phyloP scores from a whole-genome alignment of 2,888 invertebrate genomes.

The Lochmaea crataegi region DNA sequence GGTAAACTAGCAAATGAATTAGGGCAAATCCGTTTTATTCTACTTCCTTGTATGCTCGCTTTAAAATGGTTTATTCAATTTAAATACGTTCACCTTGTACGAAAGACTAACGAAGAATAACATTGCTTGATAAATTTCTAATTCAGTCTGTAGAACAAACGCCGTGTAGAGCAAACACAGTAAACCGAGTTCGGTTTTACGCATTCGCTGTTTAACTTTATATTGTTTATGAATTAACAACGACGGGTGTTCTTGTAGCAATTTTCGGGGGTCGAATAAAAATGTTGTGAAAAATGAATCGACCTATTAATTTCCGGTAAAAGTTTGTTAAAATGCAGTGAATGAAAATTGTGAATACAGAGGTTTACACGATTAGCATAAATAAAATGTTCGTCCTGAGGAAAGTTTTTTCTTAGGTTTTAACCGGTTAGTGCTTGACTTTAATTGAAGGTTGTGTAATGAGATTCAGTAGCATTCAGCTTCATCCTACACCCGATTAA shows the following conservation, averaged over 20 bases:
- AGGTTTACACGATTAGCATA: too few species aligned
- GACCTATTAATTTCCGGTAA: background rate
- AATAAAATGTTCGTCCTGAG: too few species aligned
- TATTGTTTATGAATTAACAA: background rate
- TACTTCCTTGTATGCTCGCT: background rate
- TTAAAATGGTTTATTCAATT: background rate
- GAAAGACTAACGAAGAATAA: background rate
- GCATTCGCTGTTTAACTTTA: background rate
- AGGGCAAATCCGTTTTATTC: background rate
- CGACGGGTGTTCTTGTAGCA: background rate
- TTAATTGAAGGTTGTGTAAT: too few species aligned
- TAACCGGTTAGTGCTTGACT: too few species aligned
- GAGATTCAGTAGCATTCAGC: too few species aligned
- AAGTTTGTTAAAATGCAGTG: too few species aligned
- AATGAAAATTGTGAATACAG: too few species aligned
- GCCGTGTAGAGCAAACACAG: background rate
- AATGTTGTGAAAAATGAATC: background rate
- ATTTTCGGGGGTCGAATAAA: background rate
- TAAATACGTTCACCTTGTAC: background rate
- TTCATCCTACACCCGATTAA: too few species aligned
- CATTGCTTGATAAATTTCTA: background rate
- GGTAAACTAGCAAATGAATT: background rate
- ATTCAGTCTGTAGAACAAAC: background rate
- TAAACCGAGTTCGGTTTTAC: background rate
- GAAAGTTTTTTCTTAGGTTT: too few species aligned